These are phyloP conservation scores for Odocoileus virginianus DNA, from an alignment of 2,113 vertebrate species.

Conservation along the genomic window DNA sequence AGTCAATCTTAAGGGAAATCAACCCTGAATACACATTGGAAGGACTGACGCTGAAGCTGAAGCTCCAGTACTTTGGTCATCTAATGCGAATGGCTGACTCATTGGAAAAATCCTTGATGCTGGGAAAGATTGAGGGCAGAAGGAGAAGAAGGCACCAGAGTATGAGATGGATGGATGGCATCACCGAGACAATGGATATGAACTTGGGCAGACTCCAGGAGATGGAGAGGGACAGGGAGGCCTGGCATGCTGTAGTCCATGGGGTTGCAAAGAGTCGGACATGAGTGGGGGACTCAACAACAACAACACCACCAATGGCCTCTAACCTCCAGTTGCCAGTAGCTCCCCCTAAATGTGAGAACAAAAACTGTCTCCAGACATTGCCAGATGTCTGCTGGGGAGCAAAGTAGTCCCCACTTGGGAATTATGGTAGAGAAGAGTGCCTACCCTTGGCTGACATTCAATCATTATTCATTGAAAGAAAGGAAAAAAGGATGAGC, in stretches of 20 bases:
- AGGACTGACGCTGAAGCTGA: neutral
- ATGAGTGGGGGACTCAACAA: neutral
- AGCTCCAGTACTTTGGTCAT: neutral
- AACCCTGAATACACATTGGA: neutral
- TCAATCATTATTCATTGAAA: neutral
- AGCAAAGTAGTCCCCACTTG: neutral
- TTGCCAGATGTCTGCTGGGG: neutral
- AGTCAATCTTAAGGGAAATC: neutral
- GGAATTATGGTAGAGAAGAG: neutral
- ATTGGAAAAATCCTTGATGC: neutral
- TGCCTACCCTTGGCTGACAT: neutral
- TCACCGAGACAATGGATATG: neutral
- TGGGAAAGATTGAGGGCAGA: neutral
- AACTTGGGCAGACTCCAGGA: neutral
- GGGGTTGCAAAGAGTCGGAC: neutral
- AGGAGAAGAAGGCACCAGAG: neutral
- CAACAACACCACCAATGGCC: neutral
- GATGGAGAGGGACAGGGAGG: neutral
- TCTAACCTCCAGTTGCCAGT: neutral
- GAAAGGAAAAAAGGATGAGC: neutral
- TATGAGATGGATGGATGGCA: neutral
- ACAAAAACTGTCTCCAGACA: neutral
- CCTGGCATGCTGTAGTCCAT: neutral
- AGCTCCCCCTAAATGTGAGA: neutral
- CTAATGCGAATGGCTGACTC: neutral